These are phyloP conservation scores for Emmelina monodactyla DNA, from an alignment of 2,888 invertebrate species.

Conservation along the genomic window DNA sequence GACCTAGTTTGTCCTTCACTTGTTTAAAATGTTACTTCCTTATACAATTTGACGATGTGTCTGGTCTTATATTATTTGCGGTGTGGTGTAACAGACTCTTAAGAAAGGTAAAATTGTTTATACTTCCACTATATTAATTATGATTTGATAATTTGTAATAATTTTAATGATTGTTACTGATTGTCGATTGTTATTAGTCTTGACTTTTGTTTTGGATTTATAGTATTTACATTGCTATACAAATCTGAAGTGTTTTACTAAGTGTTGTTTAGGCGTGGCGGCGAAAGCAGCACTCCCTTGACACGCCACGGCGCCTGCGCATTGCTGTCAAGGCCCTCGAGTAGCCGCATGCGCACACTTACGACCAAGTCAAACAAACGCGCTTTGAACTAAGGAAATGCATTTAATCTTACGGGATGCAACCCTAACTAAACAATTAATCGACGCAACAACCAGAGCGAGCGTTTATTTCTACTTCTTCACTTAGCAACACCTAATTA, in stretches of 20 bases:
- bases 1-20: constrained; percentile 30
- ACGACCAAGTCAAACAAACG: background rate
- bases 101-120: no score
- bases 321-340: constrained; percentile 59
- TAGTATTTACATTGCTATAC: no score
- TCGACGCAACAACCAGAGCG: background rate
- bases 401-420: constrained; percentile 20
- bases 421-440: constrained; percentile 3
- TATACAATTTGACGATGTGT: constrained; percentile 12
- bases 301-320: constrained; percentile 62
- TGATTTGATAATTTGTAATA: no score
- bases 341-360: constrained; percentile 17
- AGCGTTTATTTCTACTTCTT: no score
- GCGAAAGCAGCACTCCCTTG: constrained; percentile 66
- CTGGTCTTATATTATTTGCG: constrained; percentile 3
- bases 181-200: no score
- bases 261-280: constrained; percentile 39
- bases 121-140: no score
- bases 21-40: constrained; percentile 14
- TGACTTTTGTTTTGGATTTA: no score
- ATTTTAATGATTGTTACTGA: no score
- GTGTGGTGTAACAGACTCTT: no score
- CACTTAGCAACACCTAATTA: background rate
- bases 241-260: constrained; percentile 1
- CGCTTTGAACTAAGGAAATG: background rate